Evolutionary conservation across 2,888 invertebrate genomes (phyloP).

Genomic region (Trissoscelio sp.): DNA sequence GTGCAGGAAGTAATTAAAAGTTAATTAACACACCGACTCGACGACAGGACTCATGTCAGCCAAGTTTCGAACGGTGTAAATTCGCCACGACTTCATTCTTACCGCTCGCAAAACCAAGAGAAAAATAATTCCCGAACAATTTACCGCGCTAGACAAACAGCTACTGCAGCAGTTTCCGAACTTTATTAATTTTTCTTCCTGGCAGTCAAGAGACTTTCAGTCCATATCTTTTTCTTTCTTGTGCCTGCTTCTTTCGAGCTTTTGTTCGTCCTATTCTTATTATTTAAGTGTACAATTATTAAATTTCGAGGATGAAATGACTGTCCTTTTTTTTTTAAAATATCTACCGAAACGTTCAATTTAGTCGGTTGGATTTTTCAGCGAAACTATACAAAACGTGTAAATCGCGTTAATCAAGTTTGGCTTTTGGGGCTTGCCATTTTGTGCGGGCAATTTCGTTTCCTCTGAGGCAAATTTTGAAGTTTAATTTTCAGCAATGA

Average conservation of each 20-base stretch:
- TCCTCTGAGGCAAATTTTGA: conserved; percentile 14
- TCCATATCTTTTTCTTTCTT: conserved; percentile 39
- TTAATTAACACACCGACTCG: conserved; percentile 65
- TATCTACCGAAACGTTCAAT: conserved; percentile 14
- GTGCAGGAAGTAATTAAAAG: conserved; percentile 68
- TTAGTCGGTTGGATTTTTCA: not conserved
- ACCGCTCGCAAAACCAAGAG: conserved; percentile 34
- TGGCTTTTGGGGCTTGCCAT: conserved; percentile 26
- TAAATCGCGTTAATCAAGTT: conserved; percentile 2
- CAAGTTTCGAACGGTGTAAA: conserved; percentile 61
- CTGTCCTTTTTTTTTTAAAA: too few species aligned
- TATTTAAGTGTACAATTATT: conserved; percentile 57
- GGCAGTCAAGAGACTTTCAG: conserved; percentile 42
- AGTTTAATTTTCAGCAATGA: conserved; percentile 6
- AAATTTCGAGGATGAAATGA: conserved; percentile 28
- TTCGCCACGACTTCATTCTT: conserved; percentile 48
- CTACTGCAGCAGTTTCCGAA: conserved; percentile 60
- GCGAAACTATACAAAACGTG: not conserved
- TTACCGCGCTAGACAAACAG: conserved; percentile 62
- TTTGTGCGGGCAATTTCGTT: not conserved
- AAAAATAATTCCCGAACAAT: conserved; percentile 63
- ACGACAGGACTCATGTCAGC: conserved; percentile 64
- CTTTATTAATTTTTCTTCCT: conserved; percentile 66
- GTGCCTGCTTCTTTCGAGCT: too few species aligned
- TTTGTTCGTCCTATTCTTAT: conserved; percentile 30